Evolutionary conservation across 2,888 invertebrate genomes (phyloP), one percentile per base, ranked within the genome.

Genomic region (Polylopha cassiicola): DNA sequence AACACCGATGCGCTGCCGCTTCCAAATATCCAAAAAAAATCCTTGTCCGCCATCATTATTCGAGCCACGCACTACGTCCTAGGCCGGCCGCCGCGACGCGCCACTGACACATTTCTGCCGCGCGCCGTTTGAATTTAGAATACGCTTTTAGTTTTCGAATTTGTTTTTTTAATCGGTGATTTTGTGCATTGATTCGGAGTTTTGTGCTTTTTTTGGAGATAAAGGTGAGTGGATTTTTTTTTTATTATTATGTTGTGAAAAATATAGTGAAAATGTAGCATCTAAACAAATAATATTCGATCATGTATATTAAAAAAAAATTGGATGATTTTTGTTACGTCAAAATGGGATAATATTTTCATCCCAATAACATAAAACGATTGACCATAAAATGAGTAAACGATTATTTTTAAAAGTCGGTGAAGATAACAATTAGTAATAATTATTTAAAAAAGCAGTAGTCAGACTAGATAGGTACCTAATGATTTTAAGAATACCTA

Each of bases 81-180:
- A 82, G 84, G 81, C 73, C 78, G 72, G 65, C 68, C 71, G 70
- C 61, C 60, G 66, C 67, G 69, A 63, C 78, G 79, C 79, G 80
- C 81, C 80, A 84, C 85, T 85, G 85, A 85, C 85, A 84, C 82
- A 85, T 82, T 84, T 84, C 75, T 77, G 65, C 62, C 72, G 81
- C 80, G 84, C 82, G 79, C 71, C 58, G 64, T 73, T 80, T 74
- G 82, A 84, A 85, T 82, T 76, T 78, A 74, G 74, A 85, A 79
- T 66, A 33, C 26, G 26, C 41, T 41, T 43, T 42, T 43, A 73
- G 74, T 61, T 65, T 55, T 53, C 55, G 46, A 47, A 58, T 67
- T 56, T 68, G 68, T 61, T 61, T 65, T 68, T 65, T 68, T 64
- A 65, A 13, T 30, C 24, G 38, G 41, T 41, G 41, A 41, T 9